A percentile compares a stretch with the other conserved stretches of the same genome.
Conservation (phyloP, 2,888 invertebrate species). For the Agonopterix alstromeriana region DNA sequence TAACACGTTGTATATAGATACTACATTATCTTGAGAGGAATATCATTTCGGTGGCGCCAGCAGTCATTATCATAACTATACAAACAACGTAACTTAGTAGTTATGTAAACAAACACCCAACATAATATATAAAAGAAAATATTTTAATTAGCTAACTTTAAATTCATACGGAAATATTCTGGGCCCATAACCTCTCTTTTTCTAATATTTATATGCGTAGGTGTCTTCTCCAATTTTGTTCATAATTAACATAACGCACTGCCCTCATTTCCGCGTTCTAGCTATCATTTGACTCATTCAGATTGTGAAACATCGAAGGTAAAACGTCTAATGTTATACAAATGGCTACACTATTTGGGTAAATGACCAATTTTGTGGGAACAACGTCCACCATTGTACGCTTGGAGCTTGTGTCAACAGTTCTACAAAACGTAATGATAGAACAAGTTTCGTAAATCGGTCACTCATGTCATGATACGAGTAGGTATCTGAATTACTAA, state of each 20-base stretch:
- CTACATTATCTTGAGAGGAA: no score
- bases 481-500: no score
- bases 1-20: no score
- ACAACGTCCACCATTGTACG: conserved; percentile 1
- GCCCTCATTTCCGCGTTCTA: no score
- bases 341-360: conserved; percentile 7
- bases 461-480: background rate
- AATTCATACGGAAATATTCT: background rate
- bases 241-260: no score
- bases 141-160: no score
- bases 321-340: background rate
- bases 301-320: background rate
- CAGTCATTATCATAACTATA: no score
- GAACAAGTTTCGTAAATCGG: conserved; percentile 3
- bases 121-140: no score
- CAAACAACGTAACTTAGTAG: no score
- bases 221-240: background rate
- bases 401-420: background rate
- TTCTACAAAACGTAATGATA: background rate
- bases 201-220: background rate
- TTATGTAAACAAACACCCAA: no score
- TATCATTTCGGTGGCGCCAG: no score
- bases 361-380: conserved; percentile 7
- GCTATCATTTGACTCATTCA: background rate
- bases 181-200: conserved; percentile 1